These are phyloP conservation scores for Astyanax mexicanus DNA, from an alignment of 2,797 vertebrate genomes.

Conservation along the genomic window DNA sequence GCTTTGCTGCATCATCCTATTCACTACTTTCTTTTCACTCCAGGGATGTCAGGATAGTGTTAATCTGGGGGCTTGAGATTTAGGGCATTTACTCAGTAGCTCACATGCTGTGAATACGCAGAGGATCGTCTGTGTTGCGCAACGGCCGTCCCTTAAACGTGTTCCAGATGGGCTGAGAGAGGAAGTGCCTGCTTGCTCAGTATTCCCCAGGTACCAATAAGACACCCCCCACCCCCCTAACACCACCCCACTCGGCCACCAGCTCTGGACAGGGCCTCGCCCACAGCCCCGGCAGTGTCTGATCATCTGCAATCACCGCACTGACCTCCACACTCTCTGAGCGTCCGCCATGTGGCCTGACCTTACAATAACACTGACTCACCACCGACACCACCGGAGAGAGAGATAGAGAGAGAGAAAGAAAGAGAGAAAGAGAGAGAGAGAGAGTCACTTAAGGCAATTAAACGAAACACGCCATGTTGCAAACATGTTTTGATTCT, in stretches of 20 bases:
- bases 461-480: no score
- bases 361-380: constrained; percentile 28
- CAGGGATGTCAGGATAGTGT: neutral
- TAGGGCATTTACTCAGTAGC: neutral
- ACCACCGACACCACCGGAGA: constrained; percentile 47
- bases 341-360: constrained; percentile 10
- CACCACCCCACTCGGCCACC: no score
- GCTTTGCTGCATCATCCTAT: neutral
- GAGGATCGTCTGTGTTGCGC: neutral
- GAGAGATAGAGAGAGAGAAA: neutral
- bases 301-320: neutral
- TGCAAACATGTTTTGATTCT: no score
- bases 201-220: constrained; percentile 23
- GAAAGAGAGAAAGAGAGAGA: neutral
- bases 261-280: neutral
- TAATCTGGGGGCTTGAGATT: neutral
- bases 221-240: neutral
- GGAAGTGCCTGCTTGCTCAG: constrained; percentile 15
- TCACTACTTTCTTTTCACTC: neutral
- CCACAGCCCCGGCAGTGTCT: neutral
- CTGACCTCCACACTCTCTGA: constrained; percentile 18
- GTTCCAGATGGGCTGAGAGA: constrained; percentile 1
- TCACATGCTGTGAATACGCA: neutral
- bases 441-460: no score
- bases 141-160: neutral